Conservation (phyloP, 2,113 vertebrate genomes). For the Lycocorax pyrrhopterus region DNA sequence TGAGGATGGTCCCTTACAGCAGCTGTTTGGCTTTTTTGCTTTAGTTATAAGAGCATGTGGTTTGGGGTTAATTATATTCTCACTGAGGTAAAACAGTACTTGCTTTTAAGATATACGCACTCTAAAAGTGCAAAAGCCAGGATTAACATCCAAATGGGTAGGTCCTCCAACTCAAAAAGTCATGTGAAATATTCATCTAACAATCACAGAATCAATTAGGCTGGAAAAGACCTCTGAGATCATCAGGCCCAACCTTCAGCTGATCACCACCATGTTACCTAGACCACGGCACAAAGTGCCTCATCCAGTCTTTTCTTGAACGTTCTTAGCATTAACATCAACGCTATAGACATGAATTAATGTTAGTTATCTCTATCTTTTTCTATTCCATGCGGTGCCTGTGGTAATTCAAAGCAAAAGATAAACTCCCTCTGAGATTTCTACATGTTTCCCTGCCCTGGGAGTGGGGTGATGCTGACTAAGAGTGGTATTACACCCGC, state of each 20-base stretch:
- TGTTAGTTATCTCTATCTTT: not conserved
- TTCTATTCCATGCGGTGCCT: not conserved
- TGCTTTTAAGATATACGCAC: not conserved
- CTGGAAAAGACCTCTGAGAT: not conserved
- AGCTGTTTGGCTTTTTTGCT: not conserved
- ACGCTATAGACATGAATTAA: not conserved
- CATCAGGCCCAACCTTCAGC: not conserved
- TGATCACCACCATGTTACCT: not conserved
- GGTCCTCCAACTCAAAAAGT: not conserved
- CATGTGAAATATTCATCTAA: not conserved
- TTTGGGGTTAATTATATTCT: not conserved
- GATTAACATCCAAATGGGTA: not conserved
- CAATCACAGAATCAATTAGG: not conserved
- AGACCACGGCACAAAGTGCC: not conserved
- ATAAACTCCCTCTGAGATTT: not conserved
- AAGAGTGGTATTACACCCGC: slow-evolving; percentile 3
- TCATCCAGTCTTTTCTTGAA: not conserved
- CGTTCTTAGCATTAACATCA: not conserved
- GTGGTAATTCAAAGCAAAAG: not conserved
- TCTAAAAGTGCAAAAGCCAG: not conserved
- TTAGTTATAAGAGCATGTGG: not conserved
- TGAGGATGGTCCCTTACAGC: not conserved
- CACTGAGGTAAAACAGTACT: not conserved
- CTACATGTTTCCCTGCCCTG: not conserved
- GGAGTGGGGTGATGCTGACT: slow-evolving; percentile 9